These are phyloP conservation scores for Sitta carolinensis DNA, from an alignment of 2,797 vertebrate genomes.

Conservation along the genomic window DNA sequence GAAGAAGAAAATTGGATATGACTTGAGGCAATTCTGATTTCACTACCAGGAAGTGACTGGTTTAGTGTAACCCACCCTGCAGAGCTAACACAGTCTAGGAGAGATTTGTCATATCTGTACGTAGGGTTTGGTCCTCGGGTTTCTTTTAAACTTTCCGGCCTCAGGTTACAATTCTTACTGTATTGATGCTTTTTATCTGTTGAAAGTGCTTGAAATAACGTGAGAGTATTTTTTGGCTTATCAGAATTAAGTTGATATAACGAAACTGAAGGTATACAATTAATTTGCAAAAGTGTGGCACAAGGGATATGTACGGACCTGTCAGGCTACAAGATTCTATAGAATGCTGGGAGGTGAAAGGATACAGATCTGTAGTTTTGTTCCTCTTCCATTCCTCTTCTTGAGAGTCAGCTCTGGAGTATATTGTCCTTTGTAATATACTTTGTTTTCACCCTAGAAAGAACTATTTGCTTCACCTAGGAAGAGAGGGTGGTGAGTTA, in stretches of 20 bases:
- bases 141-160: neutral
- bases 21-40: neutral
- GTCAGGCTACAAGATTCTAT: neutral
- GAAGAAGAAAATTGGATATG: neutral
- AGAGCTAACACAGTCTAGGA: neutral
- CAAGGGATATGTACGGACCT: fast-evolving
- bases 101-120: neutral
- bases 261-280: neutral
- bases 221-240: neutral
- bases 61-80: neutral
- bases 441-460: neutral
- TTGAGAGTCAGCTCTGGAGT: neutral
- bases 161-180: neutral
- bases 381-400: neutral
- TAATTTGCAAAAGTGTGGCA: neutral
- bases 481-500: neutral
- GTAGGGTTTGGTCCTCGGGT: neutral
- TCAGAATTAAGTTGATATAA: neutral
- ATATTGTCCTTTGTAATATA: neutral
- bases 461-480: neutral
- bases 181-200: neutral
- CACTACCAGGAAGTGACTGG: neutral
- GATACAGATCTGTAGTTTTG: neutral
- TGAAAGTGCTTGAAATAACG: neutral
- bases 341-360: neutral